These are phyloP conservation scores for Macrosteles quadrilineatus DNA, from an alignment of 1,140 invertebrate species.

Conservation along the genomic window DNA sequence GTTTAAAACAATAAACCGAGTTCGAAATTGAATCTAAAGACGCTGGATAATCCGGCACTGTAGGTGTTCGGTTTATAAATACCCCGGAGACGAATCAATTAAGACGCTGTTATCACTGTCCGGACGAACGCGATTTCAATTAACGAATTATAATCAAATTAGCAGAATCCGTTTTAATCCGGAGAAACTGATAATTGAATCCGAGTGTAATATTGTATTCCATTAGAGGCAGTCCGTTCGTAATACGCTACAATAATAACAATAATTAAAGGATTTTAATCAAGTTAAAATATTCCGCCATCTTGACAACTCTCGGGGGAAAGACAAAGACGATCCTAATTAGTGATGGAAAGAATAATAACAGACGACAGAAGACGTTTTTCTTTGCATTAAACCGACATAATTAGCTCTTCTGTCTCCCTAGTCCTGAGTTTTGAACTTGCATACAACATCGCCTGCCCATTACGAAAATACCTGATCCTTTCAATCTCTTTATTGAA, in stretches of 20 bases:
- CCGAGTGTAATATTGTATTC: slow-evolving; percentile 22
- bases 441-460: background rate
- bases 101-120: slow-evolving; percentile 23
- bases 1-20: too few species aligned
- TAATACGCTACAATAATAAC: slow-evolving; percentile 19
- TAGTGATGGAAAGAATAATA: slow-evolving; percentile 30
- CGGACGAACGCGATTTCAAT: slow-evolving; percentile 18
- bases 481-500: too few species aligned
- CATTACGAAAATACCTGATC: too few species aligned
- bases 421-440: too few species aligned
- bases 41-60: background rate
- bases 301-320: slow-evolving; percentile 22
- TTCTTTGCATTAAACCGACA: slow-evolving; percentile 24
- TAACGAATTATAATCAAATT: slow-evolving; percentile 27
- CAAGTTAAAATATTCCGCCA: slow-evolving; percentile 30
- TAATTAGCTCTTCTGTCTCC: slow-evolving; percentile 11
- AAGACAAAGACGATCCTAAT: slow-evolving; percentile 26
- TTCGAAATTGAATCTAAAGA: too few species aligned
- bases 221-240: background rate
- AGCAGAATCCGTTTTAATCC: slow-evolving; percentile 19
- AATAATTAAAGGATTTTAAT: slow-evolving; percentile 32
- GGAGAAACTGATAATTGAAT: slow-evolving; percentile 15
- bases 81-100: slow-evolving; percentile 16
- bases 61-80: slow-evolving; percentile 10
- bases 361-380: slow-evolving; percentile 21